Evolutionary conservation across 2,888 invertebrate species (phyloP), one percentile per base, ranked within the genome.

Genomic region (Drosophila vallismaia): DNA sequence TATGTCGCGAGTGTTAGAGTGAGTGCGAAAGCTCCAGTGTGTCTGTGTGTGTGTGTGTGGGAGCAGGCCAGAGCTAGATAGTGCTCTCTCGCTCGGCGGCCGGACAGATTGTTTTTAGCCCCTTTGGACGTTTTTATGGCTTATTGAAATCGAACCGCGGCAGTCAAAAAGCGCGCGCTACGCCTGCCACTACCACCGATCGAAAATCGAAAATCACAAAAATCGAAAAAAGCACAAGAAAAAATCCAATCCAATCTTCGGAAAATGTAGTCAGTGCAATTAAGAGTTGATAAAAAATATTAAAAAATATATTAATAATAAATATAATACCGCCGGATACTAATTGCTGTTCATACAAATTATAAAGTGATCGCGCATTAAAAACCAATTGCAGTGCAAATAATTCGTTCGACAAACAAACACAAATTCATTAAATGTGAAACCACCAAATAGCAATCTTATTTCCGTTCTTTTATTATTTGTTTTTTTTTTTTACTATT

Each of bases 321-420:
- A 26, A 38, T 14, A 8, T 10, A 55, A 29, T 36, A n/a, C n/a
- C n/a, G n/a, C n/a, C n/a, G n/a, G n/a, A n/a, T n/a, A 31, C 51
- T 52, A 52, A 52, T 14, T 24, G 12, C 31, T 49, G 40, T 67
- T 71, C 67, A 86, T 68, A 74, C 71, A 76, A 86, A 88, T 86
- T 86, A 86, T 67, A 83, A 86, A 86, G 76, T 79, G 88, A 88
- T 83, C 76, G 77, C 59, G 82, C 68, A 82, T 83, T 83, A 83
- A 88, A 83, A 82, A 88, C 62, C 83, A 72, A 83, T 83, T 71
- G 58, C 14, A 66, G 79, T 82, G 83, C 79, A 79, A 83, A 76
- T 79, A 79, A 79, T 83, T 83, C 55, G 24, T 62, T 51, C 54
- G 50, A 57, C 63, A 53, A 50, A 55, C 63, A 51, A 45, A 51